These are phyloP conservation scores for Gallinago undulata DNA, from an alignment of 2,113 vertebrate genomes.

Conservation along the genomic window DNA sequence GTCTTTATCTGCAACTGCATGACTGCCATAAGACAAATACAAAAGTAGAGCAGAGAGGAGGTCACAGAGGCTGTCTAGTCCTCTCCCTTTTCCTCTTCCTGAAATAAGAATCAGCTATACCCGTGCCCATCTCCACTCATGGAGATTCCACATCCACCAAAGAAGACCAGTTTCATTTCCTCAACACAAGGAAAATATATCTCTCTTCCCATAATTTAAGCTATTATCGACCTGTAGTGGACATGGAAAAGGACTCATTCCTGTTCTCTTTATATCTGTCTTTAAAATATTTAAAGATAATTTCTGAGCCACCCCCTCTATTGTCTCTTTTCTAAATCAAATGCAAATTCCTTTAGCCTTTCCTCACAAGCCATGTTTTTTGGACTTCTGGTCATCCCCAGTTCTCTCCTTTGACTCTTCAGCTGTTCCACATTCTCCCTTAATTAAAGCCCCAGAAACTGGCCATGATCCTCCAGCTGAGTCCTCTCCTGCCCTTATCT, in stretches of 20 bases:
- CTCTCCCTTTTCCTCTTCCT: not conserved
- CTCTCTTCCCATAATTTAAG: not conserved
- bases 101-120: not conserved
- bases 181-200: not conserved
- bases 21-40: not conserved
- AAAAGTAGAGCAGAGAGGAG: not conserved
- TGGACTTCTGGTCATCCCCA: not conserved
- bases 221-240: not conserved
- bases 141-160: not conserved
- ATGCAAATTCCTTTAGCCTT: not conserved
- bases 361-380: not conserved
- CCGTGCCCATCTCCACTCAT: rapidly evolving
- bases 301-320: not conserved
- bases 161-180: not conserved
- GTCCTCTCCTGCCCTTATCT: not conserved
- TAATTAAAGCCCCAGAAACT: not conserved
- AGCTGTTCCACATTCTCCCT: not conserved
- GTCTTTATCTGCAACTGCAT: not conserved
- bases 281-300: not conserved
- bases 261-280: not conserved
- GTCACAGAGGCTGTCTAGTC: not conserved
- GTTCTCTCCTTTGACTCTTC: not conserved
- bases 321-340: not conserved
- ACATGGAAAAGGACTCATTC: not conserved
- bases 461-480: not conserved